phyloP scores from a whole-genome alignment of 2,797 vertebrate genomes.

The Cuculus canorus region DNA sequence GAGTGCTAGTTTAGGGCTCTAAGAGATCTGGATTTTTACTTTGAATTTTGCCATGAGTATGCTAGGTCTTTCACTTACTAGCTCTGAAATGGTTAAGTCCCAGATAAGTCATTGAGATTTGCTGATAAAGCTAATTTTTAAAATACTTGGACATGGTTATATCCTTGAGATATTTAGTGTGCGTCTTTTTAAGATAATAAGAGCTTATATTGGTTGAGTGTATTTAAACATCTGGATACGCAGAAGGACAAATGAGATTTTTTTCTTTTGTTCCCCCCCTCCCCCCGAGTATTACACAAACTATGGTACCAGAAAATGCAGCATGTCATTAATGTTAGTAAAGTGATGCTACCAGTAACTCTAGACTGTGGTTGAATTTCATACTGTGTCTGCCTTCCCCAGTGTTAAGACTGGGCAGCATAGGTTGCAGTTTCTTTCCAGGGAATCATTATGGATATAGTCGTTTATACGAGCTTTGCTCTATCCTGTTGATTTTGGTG shows the following conservation, averaged over 20 bases:
- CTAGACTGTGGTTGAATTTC: neutral
- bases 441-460: neutral
- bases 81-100: neutral
- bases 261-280: no score
- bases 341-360: neutral
- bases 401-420: neutral
- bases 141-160: neutral
- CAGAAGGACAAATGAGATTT: neutral
- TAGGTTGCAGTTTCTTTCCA: neutral
- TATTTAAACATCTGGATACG: neutral
- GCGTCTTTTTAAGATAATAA: neutral
- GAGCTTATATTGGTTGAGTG: neutral
- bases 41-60: neutral
- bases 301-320: neutral
- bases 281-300: neutral
- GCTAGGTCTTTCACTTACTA: neutral
- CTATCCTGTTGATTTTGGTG: neutral
- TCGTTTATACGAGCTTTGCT: neutral
- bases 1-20: neutral
- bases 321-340: neutral
- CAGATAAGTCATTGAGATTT: neutral
- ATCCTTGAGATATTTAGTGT: neutral
- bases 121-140: neutral
- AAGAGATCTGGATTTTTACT: neutral
- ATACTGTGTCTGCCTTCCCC: neutral